These are phyloP conservation scores for Mastomys natalensis DNA, from an alignment of 2,113 vertebrate genomes.

Conservation along the genomic window DNA sequence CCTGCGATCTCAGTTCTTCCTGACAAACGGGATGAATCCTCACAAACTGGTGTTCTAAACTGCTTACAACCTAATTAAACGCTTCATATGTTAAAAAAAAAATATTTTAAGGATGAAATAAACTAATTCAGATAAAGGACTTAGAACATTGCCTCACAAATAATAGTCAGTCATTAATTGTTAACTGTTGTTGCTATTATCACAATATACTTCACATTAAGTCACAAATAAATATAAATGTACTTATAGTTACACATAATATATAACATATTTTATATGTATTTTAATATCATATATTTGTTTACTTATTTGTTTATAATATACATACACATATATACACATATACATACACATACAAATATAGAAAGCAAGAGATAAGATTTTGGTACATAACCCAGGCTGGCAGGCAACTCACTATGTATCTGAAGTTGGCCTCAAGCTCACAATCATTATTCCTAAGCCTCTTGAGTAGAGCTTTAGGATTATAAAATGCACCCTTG, in stretches of 20 bases:
- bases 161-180: neutral
- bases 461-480: neutral
- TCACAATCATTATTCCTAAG: neutral
- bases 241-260: neutral
- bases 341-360: neutral
- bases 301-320: neutral
- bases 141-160: neutral
- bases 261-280: neutral
- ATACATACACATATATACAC: neutral
- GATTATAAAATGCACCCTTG: neutral
- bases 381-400: neutral
- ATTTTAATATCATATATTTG: too few species aligned
- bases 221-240: neutral
- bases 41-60: too few species aligned
- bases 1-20: too few species aligned
- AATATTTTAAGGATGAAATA: neutral
- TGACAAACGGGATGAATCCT: too few species aligned
- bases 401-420: neutral
- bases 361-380: neutral
- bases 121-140: constrained; percentile 55
- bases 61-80: neutral
- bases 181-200: neutral
- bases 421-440: neutral
- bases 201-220: constrained; percentile 21
- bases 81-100: neutral